phyloP scores from a whole-genome alignment of 1,140 invertebrate genomes.

The Rhopalosiphum maidis region DNA sequence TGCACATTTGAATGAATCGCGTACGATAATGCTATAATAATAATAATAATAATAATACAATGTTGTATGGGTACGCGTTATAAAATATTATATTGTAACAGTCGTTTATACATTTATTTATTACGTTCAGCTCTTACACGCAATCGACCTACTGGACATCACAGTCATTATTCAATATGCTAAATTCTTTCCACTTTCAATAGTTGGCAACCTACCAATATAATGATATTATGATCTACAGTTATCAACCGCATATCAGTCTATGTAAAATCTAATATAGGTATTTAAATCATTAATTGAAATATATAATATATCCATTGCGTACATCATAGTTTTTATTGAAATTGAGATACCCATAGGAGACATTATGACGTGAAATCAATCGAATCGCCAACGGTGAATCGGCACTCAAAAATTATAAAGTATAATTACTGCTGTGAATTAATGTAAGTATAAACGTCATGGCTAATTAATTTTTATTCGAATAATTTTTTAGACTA shows the following conservation, averaged over 20 bases:
- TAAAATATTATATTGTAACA: conserved; percentile 19
- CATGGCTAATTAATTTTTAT: background rate
- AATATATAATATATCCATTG: background rate
- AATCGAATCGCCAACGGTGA: background rate
- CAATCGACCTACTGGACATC: background rate
- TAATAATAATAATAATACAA: background rate
- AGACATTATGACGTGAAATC: background rate
- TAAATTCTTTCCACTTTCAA: background rate
- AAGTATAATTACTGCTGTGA: background rate
- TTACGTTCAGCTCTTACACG: background rate
- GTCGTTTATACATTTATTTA: background rate
- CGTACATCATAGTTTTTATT: background rate
- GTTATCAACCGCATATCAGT: background rate
- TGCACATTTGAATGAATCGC: background rate
- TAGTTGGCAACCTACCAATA: background rate
- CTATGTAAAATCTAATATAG: background rate
- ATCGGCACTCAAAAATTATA: background rate
- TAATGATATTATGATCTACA: background rate
- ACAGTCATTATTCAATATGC: background rate
- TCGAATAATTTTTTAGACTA: background rate
- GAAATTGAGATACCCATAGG: background rate
- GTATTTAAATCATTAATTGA: background rate
- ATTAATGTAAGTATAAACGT: background rate
- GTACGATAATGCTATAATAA: background rate
- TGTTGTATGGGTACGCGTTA: background rate